Evolutionary conservation across 2,888 invertebrate species (phyloP).

Genomic region (Ptilodon capucinus): DNA sequence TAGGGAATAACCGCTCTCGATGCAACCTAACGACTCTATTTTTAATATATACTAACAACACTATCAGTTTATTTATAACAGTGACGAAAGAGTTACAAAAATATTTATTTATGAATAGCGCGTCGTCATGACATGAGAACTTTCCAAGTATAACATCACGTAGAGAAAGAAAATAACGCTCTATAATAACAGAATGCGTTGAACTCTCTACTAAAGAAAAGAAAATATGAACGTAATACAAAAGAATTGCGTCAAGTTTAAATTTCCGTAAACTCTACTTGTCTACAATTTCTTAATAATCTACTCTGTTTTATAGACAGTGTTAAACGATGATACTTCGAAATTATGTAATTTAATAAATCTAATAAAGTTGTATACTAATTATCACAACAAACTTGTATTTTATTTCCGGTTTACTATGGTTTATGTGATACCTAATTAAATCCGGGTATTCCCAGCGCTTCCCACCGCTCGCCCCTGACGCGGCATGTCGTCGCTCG

Average conservation of each 20-base stretch:
- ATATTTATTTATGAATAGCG: too few relatives aligned
- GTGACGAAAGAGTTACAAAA: background rate
- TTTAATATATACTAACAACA: background rate
- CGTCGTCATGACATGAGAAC: too few relatives aligned
- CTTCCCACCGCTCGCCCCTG: too few relatives aligned
- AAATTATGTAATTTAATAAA: background rate
- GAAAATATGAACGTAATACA: too few relatives aligned
- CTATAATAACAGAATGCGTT: background rate
- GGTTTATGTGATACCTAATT: background rate
- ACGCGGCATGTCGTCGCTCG: too few relatives aligned
- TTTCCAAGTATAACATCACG: too few relatives aligned
- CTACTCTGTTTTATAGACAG: too few relatives aligned
- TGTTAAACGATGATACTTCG: too few relatives aligned
- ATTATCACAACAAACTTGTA: background rate
- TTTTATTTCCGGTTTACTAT: background rate
- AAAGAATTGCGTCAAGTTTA: too few relatives aligned
- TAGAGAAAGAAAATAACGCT: too few relatives aligned
- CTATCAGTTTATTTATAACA: background rate
- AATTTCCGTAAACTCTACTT: too few relatives aligned
- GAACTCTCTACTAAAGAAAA: background rate
- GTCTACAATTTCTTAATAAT: too few relatives aligned
- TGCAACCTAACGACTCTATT: background rate
- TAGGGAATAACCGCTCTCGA: conserved; percentile 2
- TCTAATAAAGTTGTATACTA: background rate
- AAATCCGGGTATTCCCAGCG: background rate